Base-by-base conservation (phyloP, 2,888 invertebrate species). In the Lydus trimaculatus region DNA sequence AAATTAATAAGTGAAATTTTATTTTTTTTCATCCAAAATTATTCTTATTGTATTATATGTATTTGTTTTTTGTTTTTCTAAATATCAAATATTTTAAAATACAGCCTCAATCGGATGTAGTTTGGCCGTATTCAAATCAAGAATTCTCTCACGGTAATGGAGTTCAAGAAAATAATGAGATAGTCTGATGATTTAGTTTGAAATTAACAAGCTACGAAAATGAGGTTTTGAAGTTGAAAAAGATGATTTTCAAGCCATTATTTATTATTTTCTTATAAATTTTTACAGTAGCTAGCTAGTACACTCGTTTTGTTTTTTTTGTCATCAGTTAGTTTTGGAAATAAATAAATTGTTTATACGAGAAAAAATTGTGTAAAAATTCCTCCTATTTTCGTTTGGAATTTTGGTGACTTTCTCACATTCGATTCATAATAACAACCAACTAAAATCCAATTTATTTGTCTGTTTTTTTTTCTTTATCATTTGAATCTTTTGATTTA, bases 141-240 rank as follows among this genome's bases (percentile, higher is more conserved):
- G 25, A 56, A 48, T 56, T 56, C 56, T 56, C 56, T 56, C 25
- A 15, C 15, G 25, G 56, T 56, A 56, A 56, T 25, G 13, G 56
- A 56, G 25, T 25, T 25, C 56, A 56, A 56, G 11, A 8, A n/a
- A 15, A 56, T 56, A 56, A 56, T 56, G 9, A 48, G 36, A 13
- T 36, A 36, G 36, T 36, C 36, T 43, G 23, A 56, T 56, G 56
- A 25, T 56, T 56, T 25, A 25, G 23, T 56, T 56, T 15, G 13
- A 25, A 25, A 13, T 56, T 56, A 56, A 48, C 20, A 20, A 48
- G 48, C 25, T 56, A 6, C 2, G 23, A 23, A 52, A 52, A 23
- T 56, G 56, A 56, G 56, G 56, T 56, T 56, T 48, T 20, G 48
- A 20, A 48, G 20, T 48, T 48, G 43, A 48, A 48, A 48, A 48